Percentiles rank a stretch among this genome's conserved stretches.
These are phyloP conservation scores for Danionella cerebrum DNA, from an alignment of 2,113 vertebrate genomes.

Conservation along the genomic window DNA sequence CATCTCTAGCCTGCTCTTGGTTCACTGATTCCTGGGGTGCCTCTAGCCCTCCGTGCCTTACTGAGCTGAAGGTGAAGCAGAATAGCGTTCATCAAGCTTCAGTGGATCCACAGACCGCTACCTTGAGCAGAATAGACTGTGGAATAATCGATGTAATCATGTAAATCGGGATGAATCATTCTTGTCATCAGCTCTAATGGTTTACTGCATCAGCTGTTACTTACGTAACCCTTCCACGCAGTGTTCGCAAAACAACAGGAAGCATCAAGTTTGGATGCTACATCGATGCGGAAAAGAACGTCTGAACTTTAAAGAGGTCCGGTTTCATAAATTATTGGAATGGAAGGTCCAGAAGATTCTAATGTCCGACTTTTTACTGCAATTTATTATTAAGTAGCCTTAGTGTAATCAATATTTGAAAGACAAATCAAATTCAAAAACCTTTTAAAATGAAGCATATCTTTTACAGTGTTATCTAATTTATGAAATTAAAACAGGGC, in stretches of 20 bases:
- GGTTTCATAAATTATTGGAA: no score
- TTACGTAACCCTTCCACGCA: background rate
- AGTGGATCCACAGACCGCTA: conserved; percentile 64
- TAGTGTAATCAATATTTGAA: no score
- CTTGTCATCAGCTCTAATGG: conserved; percentile 21
- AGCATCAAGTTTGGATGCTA: background rate
- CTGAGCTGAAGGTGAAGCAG: conserved; percentile 62
- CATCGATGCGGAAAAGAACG: no score
- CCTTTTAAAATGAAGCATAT: no score
- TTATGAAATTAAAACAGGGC: no score
- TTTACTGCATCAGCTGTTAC: background rate
- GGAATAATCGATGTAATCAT: conserved; percentile 7
- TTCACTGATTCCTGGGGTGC: conserved; percentile 55
- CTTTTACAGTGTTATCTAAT: no score
- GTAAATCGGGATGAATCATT: conserved; percentile 8
- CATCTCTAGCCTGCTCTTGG: conserved; percentile 52
- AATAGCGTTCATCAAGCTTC: conserved; percentile 67
- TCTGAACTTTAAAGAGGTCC: no score
- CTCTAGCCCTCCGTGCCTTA: conserved; percentile 18
- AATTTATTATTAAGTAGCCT: no score
- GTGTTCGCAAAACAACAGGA: background rate
- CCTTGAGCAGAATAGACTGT: conserved; percentile 6
- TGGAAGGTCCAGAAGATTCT: no score
- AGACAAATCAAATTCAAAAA: no score
- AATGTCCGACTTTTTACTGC: no score